Conservation (phyloP, 1,140 invertebrate species). For the Physella acuta region DNA sequence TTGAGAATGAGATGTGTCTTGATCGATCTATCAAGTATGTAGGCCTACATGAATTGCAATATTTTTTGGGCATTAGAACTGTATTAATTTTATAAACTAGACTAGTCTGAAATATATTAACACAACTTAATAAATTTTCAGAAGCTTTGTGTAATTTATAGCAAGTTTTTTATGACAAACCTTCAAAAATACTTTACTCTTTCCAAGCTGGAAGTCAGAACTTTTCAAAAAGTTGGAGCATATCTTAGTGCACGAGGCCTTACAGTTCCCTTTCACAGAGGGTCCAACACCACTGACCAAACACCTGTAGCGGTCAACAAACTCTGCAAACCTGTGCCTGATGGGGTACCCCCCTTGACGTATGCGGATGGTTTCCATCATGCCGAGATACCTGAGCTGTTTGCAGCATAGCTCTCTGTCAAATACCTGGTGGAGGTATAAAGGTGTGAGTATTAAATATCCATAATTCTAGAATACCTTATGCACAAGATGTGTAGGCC, state of each 20-base stretch:
- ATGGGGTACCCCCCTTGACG: conserved; percentile 97
- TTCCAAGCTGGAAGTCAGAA: conserved; percentile 94
- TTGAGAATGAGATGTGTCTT: too few relatives aligned
- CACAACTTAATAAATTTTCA: too few relatives aligned
- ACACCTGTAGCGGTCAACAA: conserved; percentile 95
- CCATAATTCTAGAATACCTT: too few relatives aligned
- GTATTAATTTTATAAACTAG: too few relatives aligned
- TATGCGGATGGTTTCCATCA: conserved; percentile 99
- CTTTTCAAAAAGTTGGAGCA: conserved; percentile 86
- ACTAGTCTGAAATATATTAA: too few relatives aligned
- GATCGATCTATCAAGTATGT: background rate
- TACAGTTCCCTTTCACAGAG: conserved; percentile 80
- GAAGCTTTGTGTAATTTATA: too few relatives aligned
- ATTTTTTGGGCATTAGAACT: too few relatives aligned
- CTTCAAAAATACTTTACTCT: conserved; percentile 97
- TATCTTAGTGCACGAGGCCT: conserved; percentile 82
- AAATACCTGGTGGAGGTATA: too few relatives aligned
- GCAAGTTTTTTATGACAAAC: conserved; percentile 42
- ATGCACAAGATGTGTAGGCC: too few relatives aligned
- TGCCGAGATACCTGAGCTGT: conserved; percentile 96
- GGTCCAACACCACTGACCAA: conserved; percentile 89
- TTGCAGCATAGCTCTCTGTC: conserved; percentile 93
- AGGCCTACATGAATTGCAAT: too few relatives aligned
- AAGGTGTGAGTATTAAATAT: too few relatives aligned
- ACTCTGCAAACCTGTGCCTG: conserved; percentile 91